Conservation (phyloP, 2,888 invertebrate species). For the Branchinecta sandiegonensis region DNA sequence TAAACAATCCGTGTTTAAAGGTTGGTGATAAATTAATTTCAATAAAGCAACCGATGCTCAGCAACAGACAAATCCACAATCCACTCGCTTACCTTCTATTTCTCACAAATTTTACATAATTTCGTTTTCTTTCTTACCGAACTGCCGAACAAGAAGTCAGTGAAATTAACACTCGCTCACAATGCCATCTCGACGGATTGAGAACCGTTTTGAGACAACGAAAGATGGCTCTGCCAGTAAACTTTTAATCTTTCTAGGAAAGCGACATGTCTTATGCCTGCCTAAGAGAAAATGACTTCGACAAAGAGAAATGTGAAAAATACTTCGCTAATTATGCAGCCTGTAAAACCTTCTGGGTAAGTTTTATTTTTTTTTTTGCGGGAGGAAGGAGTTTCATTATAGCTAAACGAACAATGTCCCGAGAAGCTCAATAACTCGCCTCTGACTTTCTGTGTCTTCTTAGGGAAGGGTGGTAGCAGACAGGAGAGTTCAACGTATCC, state of each 20-base stretch:
- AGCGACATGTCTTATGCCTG: slow-evolving; percentile 3
- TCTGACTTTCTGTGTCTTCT: not conserved
- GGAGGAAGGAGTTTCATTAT: not conserved
- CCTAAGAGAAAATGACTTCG: not conserved
- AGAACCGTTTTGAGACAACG: too few relatives aligned
- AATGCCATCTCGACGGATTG: too few relatives aligned
- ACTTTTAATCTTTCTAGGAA: not conserved
- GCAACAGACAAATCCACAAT: too few relatives aligned
- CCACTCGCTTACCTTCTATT: too few relatives aligned
- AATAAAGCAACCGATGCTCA: too few relatives aligned
- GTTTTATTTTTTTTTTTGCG: not conserved
- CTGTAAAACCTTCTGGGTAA: slow-evolving; percentile 8
- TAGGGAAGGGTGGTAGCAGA: not conserved
- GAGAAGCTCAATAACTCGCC: not conserved
- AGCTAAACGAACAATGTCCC: not conserved
- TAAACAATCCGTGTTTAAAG: too few relatives aligned
- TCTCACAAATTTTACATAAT: too few relatives aligned
- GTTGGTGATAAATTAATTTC: too few relatives aligned
- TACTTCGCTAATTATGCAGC: slow-evolving; percentile 1
- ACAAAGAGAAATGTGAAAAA: not conserved
- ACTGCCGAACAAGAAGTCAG: too few relatives aligned
- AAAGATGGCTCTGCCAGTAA: too few relatives aligned
- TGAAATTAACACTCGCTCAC: too few relatives aligned
- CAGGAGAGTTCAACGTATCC: not conserved
- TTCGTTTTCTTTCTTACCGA: too few relatives aligned